Base-by-base conservation (phyloP, 2,888 invertebrate species). In the Anagyrus pseudococci region DNA sequence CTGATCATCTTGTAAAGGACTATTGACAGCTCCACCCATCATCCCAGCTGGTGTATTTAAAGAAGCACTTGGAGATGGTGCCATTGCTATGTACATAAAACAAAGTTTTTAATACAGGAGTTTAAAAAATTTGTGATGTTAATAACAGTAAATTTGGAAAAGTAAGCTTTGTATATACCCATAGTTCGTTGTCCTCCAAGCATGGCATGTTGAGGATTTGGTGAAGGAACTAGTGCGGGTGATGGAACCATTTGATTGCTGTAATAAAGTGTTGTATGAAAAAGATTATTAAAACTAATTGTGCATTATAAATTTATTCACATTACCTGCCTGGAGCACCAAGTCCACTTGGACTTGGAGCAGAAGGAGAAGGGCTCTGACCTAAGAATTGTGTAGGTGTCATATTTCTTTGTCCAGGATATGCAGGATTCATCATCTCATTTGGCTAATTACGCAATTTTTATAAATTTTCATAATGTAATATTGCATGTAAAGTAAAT, bases 281-380 rank as follows among this genome's bases (percentile, higher is more conserved):
- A 46, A 57, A 54, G 40, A 57, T 41, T 41, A 25, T 23, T n/a
- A 49, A 17, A 46, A 17, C 22, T 8, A 44, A 29, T 40, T 25
- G 19, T 19, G 19, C 2, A 54, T 47, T 26, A 49, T n/a, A 15
- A 19, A 6, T 33, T 33, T 33, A 33, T 33, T 53, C 20, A 26
- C 25, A 22, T 19, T 66, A 65, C 62, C 55, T 58, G 55, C 50
- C 55, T 0, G 86, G 86, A 20, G 85, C 85, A 10, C 29, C 29
- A 29, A 29, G 76, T 84, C 83, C 7, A 29, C 89, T 90, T 1
- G 87, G 87, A 48, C 89, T 89, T 6, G 89, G 88, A 0, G 89
- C 90, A 0, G 90, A 89, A 0, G 92, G 91, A n/a, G 90, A 89
- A 0, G 92, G 92, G 73, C 91, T 92, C 76, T 92, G 92, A 0